Percentiles rank a stretch among this genome's conserved stretches.
Conservation (phyloP, 1,140 invertebrate genomes). For the Listronotus bonariensis region DNA sequence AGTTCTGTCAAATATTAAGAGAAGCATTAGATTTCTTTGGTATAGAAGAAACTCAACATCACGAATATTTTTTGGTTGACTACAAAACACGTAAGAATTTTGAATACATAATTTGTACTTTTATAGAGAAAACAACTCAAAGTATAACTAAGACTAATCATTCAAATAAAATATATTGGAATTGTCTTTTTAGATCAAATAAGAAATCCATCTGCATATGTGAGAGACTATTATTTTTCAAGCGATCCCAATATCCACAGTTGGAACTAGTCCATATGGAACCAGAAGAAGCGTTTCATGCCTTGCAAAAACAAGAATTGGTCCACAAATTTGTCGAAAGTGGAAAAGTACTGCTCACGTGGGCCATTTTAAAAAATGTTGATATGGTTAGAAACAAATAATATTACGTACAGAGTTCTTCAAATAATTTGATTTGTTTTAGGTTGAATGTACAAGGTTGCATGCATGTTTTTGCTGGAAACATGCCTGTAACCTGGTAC, state of each 20-base stretch:
- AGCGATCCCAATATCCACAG: slow-evolving; percentile 97
- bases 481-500: too few relatives aligned
- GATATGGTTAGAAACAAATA: slow-evolving; percentile 70
- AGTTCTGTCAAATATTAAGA: slow-evolving; percentile 93
- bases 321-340: slow-evolving; percentile 96
- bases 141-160: too few relatives aligned
- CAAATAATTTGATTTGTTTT: too few relatives aligned
- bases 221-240: slow-evolving; percentile 99
- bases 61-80: slow-evolving; percentile 94
- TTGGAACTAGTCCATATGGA: slow-evolving; percentile 94
- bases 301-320: slow-evolving; percentile 90
- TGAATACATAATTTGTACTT: too few relatives aligned
- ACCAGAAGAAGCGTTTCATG: slow-evolving; percentile 87
- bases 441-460: too few relatives aligned
- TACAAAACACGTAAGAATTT: slow-evolving; percentile 91
- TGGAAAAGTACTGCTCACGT: slow-evolving; percentile 89
- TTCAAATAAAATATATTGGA: too few relatives aligned
- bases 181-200: slow-evolving; percentile 78
- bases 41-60: slow-evolving; percentile 87
- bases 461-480: too few relatives aligned
- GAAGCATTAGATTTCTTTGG: slow-evolving; percentile 98
- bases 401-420: not conserved
- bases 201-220: slow-evolving; percentile 91
- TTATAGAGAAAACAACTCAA: too few relatives aligned
- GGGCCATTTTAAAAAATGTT: slow-evolving; percentile 89